Base-by-base conservation (phyloP, 1,140 invertebrate species). In the Leptinotarsa lineolata region DNA sequence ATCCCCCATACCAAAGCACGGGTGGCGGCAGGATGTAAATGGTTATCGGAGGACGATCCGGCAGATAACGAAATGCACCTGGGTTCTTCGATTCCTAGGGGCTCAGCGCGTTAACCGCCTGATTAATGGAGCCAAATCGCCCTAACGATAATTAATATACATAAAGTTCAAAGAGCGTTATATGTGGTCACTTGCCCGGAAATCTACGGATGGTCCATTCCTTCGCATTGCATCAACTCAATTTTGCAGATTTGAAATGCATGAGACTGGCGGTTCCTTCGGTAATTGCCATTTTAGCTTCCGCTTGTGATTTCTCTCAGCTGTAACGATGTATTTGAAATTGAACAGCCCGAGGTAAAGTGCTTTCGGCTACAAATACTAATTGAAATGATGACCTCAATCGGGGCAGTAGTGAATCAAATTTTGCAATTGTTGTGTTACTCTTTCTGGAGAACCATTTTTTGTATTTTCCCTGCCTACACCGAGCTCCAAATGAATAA, bases 61-160 rank as follows among this genome's bases (percentile, higher is more conserved):
- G 16, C n/a, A 54, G 48, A 54, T 54, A 54, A 54, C 73, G 45
- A 63, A 63, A 65, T 65, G 71, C 74, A 76, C 74, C 74, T 76
- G 74, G 44, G 74, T 70, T 75, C 64, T 66, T 66, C 74, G 71
- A 75, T 72, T 73, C 74, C 71, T 71, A 21, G 15, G 16, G 66
- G 74, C 54, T 39, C 48, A 16, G 16, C 48, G 48, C 48, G 58
- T 64, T 75, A 63, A 39, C 67, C 65, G 45, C 59, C 65, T 75
- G 74, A 75, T 75, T 75, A 75, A 75, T 75, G 74, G 70, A 64
- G 60, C 60, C 71, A 73, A 69, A 72, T 66, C 68, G 64, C 66
- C 48, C 71, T 75, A 75, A 75, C 64, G 65, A 75, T 75, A 75
- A 75, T 75, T 75, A 75, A 75, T 75, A 75, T 68, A 66, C 64